phyloP scores from a whole-genome alignment of 2,888 invertebrate genomes.

The Dusona sp. region DNA sequence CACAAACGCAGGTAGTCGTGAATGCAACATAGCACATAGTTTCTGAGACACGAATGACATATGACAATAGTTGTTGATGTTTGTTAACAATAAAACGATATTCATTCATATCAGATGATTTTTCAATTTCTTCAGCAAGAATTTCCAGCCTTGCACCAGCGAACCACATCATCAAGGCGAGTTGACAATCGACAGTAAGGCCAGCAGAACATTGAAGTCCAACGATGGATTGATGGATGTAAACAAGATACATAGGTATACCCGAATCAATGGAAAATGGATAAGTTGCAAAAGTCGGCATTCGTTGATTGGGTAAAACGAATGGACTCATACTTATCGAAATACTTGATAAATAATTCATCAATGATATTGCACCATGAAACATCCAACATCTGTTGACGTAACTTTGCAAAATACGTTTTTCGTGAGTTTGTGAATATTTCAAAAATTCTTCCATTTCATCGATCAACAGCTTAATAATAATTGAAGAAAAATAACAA shows the following conservation, averaged over 20 bases:
- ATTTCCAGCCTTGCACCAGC: slow-evolving; percentile 70
- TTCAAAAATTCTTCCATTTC: slow-evolving; percentile 52
- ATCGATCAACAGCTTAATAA: neutral
- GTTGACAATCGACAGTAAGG: slow-evolving; percentile 70
- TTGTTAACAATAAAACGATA: slow-evolving; percentile 31
- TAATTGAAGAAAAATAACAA: no score
- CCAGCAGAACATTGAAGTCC: slow-evolving; percentile 60
- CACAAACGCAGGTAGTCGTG: slow-evolving; percentile 34
- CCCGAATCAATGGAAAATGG: slow-evolving; percentile 60
- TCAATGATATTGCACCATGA: slow-evolving; percentile 54
- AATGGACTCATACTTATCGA: slow-evolving; percentile 69
- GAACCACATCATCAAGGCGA: slow-evolving; percentile 73
- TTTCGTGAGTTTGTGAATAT: slow-evolving; percentile 21
- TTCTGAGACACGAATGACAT: slow-evolving; percentile 55
- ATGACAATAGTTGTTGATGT: slow-evolving; percentile 55
- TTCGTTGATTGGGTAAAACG: slow-evolving; percentile 50
- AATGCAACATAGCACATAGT: slow-evolving; percentile 62
- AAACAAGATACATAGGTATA: slow-evolving; percentile 39
- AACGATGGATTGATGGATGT: slow-evolving; percentile 59
- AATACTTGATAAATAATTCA: slow-evolving; percentile 62
- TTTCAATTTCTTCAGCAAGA: slow-evolving; percentile 43
- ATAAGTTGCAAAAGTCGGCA: slow-evolving; percentile 66
- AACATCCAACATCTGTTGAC: slow-evolving; percentile 46
- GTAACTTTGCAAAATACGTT: slow-evolving; percentile 10
- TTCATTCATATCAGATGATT: slow-evolving; percentile 12